phyloP scores from a whole-genome alignment of 2,113 vertebrate genomes.

The Zosterops borbonicus region DNA sequence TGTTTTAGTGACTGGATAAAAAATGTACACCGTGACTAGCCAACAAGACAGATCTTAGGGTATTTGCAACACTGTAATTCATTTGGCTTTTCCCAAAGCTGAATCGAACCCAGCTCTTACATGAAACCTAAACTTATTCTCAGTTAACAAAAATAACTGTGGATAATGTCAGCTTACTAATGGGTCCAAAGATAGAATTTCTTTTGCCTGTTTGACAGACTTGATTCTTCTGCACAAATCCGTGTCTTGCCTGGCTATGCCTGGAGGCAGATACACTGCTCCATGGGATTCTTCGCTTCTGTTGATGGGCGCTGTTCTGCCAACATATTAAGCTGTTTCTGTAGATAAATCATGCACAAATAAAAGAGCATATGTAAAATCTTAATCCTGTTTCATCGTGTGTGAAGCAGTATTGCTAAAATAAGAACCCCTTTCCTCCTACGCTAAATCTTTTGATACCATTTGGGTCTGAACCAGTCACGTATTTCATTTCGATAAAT shows the following conservation, averaged over 20 bases:
- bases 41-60: not conserved
- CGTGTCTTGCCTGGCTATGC: not conserved
- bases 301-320: not conserved
- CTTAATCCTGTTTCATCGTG: not conserved
- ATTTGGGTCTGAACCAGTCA: not conserved
- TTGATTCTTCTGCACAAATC: not conserved
- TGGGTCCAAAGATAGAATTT: conserved; percentile 1
- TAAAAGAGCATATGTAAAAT: conserved; percentile 26
- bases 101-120: not conserved
- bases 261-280: not conserved
- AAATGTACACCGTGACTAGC: not conserved
- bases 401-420: conserved; percentile 24
- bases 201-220: not conserved
- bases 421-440: not conserved
- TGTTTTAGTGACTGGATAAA: not conserved
- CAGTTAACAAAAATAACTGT: not conserved
- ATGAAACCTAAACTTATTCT: not conserved
- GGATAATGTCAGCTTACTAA: conserved; percentile 22
- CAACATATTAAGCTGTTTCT: conserved; percentile 43
- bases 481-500: not conserved
- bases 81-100: not conserved
- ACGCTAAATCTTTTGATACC: not conserved
- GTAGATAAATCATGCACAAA: conserved; percentile 47
- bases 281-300: not conserved
- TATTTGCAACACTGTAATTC: not conserved